Evolutionary conservation across 2,113 vertebrate species (phyloP).

Genomic region (Salvator merianae): DNA sequence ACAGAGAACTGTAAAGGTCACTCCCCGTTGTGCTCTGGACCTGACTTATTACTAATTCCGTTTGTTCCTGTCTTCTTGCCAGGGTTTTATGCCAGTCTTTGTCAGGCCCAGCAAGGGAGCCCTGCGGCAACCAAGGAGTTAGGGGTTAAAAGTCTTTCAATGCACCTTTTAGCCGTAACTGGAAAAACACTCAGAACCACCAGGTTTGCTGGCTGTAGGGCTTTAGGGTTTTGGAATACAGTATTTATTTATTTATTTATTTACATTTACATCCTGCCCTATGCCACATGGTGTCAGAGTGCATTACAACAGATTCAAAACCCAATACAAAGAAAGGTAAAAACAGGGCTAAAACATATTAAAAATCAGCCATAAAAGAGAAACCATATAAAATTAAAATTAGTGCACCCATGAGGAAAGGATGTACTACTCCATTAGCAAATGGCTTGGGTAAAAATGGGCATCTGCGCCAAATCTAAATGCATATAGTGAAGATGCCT

Average conservation of each 20-base stretch:
- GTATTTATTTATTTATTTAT: too few species aligned
- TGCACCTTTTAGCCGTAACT: conserved; percentile 23
- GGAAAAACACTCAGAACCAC: neutral
- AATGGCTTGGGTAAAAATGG: too few species aligned
- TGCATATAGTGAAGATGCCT: too few species aligned
- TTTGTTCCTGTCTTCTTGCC: conserved; percentile 5
- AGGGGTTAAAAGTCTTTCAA: conserved; percentile 17
- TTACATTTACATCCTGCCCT: neutral
- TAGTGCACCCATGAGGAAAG: too few species aligned
- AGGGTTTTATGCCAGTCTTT: neutral
- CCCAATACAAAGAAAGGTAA: too few species aligned
- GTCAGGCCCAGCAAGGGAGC: neutral
- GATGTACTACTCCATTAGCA: too few species aligned
- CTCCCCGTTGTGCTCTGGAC: conserved; percentile 20
- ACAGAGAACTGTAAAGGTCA: conserved; percentile 41
- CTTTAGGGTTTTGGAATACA: neutral
- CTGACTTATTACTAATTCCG: conserved; percentile 13
- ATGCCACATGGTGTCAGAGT: too few species aligned
- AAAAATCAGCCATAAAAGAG: too few species aligned
- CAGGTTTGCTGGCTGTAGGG: neutral
- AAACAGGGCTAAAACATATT: too few species aligned
- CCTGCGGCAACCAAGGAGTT: neutral
- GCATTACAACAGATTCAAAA: too few species aligned
- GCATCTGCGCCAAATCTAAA: too few species aligned
- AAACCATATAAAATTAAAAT: too few species aligned